Percentiles rank a stretch among this genome's conserved stretches.
Evolutionary conservation across 1,140 invertebrate species (phyloP).

Genomic region (Camponotus pennsylvanicus): DNA sequence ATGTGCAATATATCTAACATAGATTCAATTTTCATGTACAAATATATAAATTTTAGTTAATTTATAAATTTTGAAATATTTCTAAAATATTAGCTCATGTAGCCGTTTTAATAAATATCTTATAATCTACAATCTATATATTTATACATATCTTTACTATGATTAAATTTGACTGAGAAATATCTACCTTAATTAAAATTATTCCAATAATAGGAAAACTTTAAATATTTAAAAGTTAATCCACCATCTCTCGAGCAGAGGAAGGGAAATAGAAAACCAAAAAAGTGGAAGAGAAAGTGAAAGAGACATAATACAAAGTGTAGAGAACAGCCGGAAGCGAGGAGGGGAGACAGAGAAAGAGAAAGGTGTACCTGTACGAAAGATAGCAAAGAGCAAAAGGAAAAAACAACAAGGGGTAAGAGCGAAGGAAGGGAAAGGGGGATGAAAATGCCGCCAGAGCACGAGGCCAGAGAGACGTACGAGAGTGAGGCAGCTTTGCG

Average conservation of each 20-base stretch:
- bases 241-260: neutral
- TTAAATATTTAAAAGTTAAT: neutral
- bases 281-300: neutral
- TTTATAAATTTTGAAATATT: neutral
- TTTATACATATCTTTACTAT: neutral
- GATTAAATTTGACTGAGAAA: neutral
- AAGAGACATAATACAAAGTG: neutral
- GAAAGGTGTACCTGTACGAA: neutral
- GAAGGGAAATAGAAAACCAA: neutral
- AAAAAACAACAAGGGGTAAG: neutral
- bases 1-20: no score
- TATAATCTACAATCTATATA: neutral
- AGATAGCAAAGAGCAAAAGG: neutral
- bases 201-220: neutral
- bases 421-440: neutral
- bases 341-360: constrained; percentile 11
- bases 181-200: neutral
- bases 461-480: constrained; percentile 42
- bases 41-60: neutral
- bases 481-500: constrained; percentile 72
- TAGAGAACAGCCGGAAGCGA: no score
- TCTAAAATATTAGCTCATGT: neutral
- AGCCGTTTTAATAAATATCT: neutral
- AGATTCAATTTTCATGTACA: neutral
- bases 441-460: constrained; percentile 46